A percentile compares a stretch with the other conserved stretches of the same genome.
phyloP scores from a whole-genome alignment of 1,140 invertebrate species.

The Trissolcus basalis region DNA sequence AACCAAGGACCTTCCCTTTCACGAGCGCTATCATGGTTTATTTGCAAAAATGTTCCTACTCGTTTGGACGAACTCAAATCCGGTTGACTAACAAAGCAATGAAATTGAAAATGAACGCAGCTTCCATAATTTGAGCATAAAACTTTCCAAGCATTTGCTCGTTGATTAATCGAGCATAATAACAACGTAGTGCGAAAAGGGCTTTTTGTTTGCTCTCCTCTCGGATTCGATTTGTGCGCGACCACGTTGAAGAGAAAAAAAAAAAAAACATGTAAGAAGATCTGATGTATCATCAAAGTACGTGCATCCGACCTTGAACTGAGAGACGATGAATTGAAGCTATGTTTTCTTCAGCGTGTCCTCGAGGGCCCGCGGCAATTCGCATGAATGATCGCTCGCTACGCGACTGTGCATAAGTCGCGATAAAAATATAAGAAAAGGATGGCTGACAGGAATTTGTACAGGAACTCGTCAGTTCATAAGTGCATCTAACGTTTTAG shows the following conservation, averaged over 20 bases:
- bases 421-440: conserved; percentile 31
- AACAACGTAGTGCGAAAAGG: background rate
- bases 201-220: too few relatives aligned
- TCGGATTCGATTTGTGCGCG: too few relatives aligned
- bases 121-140: conserved; percentile 22
- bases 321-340: conserved; percentile 45
- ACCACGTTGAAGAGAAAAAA: too few relatives aligned
- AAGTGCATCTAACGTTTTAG: conserved; percentile 6
- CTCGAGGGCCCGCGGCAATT: conserved; percentile 37
- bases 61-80: conserved; percentile 15
- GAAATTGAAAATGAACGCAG: conserved; percentile 10
- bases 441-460: conserved; percentile 9
- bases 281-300: conserved; percentile 32
- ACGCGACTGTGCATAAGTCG: conserved; percentile 28
- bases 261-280: conserved; percentile 26
- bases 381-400: conserved; percentile 46
- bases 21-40: background rate
- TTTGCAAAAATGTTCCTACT: background rate
- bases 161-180: conserved; percentile 14
- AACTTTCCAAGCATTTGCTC: conserved; percentile 14
- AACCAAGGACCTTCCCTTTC: background rate
- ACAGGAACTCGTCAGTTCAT: conserved; percentile 14
- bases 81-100: conserved; percentile 32
- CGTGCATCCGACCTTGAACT: conserved; percentile 43
- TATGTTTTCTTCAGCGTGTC: conserved; percentile 43